These are phyloP conservation scores for Callithrix jacchus DNA, from an alignment of 2,113 vertebrate species.

Conservation along the genomic window DNA sequence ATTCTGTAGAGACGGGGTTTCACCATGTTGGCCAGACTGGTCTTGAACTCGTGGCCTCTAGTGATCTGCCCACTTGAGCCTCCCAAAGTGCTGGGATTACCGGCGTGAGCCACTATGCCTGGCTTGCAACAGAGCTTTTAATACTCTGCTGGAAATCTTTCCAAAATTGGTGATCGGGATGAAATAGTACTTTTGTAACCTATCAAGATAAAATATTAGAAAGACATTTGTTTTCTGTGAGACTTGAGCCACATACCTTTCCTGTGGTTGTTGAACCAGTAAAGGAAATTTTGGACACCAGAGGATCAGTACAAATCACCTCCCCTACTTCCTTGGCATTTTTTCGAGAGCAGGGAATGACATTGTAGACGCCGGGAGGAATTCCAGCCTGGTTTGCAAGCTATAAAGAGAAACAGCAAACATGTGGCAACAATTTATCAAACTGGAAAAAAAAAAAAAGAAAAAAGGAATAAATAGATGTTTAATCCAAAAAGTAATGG, in stretches of 20 bases:
- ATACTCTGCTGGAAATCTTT: background rate
- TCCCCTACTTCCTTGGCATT: slow-evolving; percentile 89
- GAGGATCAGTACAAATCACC: slow-evolving; percentile 92
- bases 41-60: too few relatives aligned
- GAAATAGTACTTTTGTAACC: background rate
- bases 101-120: too few relatives aligned
- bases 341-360: slow-evolving; percentile 93
- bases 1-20: too few relatives aligned
- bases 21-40: too few relatives aligned
- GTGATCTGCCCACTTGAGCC: too few relatives aligned
- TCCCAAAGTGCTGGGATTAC: too few relatives aligned
- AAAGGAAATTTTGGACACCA: slow-evolving; percentile 96
- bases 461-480: background rate
- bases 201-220: background rate
- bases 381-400: slow-evolving; percentile 93
- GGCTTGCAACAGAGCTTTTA: background rate
- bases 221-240: background rate
- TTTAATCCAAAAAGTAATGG: background rate
- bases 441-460: background rate
- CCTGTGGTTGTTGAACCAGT: slow-evolving; percentile 97
- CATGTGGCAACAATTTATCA: background rate
- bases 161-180: background rate
- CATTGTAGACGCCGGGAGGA: slow-evolving; percentile 93
- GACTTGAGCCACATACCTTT: slow-evolving; percentile 85
- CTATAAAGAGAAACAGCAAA: slow-evolving; percentile 79